These are phyloP conservation scores for Myanophis thanlyinensis DNA, from an alignment of 2,113 vertebrate genomes.

Conservation along the genomic window DNA sequence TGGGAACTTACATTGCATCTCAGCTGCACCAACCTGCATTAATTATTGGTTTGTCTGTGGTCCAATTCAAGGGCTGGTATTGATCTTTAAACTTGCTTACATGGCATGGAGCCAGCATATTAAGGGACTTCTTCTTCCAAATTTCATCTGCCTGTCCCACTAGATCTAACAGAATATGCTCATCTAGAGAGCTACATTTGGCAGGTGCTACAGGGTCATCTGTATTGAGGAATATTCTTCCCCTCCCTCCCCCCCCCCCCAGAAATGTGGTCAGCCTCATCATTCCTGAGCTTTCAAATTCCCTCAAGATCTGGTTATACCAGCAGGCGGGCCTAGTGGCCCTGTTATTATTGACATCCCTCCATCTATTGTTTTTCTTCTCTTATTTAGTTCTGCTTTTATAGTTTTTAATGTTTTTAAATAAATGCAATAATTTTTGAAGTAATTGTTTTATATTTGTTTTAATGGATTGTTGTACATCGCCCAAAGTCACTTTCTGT, in stretches of 20 bases:
- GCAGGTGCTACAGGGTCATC: too few species aligned
- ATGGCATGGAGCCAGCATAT: background rate
- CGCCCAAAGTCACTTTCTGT: background rate
- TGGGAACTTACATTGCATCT: background rate
- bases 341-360: background rate
- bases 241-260: too few species aligned
- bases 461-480: background rate
- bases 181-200: background rate
- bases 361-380: background rate
- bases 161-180: background rate
- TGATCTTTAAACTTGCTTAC: background rate
- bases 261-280: background rate
- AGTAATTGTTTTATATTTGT: background rate
- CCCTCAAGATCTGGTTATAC: background rate
- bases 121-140: background rate
- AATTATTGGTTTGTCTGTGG: background rate
- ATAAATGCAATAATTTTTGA: background rate
- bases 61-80: background rate
- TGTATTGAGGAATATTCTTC: background rate
- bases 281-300: background rate
- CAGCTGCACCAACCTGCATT: too few species aligned
- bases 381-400: background rate
- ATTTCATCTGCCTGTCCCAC: background rate
- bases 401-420: background rate
- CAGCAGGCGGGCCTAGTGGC: background rate